A percentile compares a stretch with the other conserved stretches of the same genome.
Conservation (phyloP, 2,888 invertebrate species). For the Belgica antarctica region DNA sequence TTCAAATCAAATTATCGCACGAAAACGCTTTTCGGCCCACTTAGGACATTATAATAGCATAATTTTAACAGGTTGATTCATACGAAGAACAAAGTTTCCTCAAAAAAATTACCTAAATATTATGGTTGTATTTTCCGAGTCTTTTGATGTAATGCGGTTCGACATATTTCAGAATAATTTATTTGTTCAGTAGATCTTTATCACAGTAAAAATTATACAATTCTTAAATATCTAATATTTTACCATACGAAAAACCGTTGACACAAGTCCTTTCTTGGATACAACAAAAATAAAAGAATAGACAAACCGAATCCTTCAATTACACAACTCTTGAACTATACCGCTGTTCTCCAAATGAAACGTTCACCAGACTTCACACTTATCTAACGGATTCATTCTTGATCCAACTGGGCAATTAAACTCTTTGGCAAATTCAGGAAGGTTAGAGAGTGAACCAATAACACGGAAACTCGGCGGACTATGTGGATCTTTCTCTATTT, state of each 20-base stretch:
- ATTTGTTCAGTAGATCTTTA: conserved; percentile 29
- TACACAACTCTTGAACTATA: neutral
- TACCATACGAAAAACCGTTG: neutral
- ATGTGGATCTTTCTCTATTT: conserved; percentile 91
- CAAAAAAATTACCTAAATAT: too few species aligned
- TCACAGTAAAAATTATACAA: conserved; percentile 43
- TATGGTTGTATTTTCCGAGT: too few species aligned
- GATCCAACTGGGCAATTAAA: conserved; percentile 73
- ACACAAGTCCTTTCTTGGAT: neutral
- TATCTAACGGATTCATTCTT: conserved; percentile 79
- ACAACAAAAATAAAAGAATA: neutral
- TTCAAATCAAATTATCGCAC: too few species aligned
- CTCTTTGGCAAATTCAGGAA: conserved; percentile 76
- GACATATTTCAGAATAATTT: conserved; percentile 29
- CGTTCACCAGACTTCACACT: conserved; percentile 86
- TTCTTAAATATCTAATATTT: neutral
- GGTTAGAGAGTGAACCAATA: conserved; percentile 81
- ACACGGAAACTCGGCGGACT: conserved; percentile 84
- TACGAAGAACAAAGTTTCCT: too few species aligned
- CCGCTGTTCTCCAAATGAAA: neutral
- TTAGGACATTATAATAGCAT: too few species aligned
- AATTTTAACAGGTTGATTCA: too few species aligned
- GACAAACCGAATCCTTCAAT: neutral
- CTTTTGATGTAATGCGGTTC: too few species aligned
- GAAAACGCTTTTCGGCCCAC: too few species aligned